phyloP scores from a whole-genome alignment of 2,797 vertebrate genomes.

The Leucoraja ocellata region DNA sequence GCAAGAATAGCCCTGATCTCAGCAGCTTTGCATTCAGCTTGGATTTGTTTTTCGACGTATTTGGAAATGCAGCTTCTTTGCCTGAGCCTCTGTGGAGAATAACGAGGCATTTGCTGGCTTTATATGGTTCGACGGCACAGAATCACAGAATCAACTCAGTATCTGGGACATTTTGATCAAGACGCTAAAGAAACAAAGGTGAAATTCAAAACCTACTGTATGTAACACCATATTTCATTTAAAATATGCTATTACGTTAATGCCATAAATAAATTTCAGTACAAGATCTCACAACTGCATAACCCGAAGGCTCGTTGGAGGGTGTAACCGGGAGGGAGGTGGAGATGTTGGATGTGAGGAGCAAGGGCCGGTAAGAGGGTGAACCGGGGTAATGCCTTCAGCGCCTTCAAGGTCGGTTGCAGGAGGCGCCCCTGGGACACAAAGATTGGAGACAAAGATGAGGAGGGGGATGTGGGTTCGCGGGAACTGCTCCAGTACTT shows the following conservation, averaged over 20 bases:
- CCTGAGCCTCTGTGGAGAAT: conserved; percentile 47
- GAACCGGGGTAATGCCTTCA: too few species aligned
- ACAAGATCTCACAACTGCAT: not conserved
- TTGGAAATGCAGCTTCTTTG: conserved; percentile 61
- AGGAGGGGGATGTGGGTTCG: too few species aligned
- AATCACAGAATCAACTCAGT: rapidly evolving
- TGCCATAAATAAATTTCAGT: not conserved
- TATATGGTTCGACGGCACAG: not conserved
- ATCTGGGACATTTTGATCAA: rapidly evolving
- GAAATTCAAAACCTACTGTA: not conserved
- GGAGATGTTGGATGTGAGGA: too few species aligned
- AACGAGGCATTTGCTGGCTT: conserved; percentile 39
- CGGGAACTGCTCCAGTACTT: too few species aligned
- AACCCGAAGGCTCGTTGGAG: not conserved
- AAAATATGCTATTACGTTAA: not conserved
- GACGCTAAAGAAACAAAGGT: not conserved
- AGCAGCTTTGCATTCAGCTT: conserved; percentile 61
- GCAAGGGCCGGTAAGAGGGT: too few species aligned
- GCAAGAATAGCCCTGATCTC: conserved; percentile 84
- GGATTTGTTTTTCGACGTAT: conserved; percentile 66
- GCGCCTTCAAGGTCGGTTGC: too few species aligned
- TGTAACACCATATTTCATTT: too few species aligned
- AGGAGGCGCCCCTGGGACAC: too few species aligned
- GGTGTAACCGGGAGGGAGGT: too few species aligned
- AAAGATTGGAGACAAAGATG: too few species aligned